These are phyloP conservation scores for Patella caerulea DNA, from an alignment of 2,888 invertebrate species.

Conservation along the genomic window DNA sequence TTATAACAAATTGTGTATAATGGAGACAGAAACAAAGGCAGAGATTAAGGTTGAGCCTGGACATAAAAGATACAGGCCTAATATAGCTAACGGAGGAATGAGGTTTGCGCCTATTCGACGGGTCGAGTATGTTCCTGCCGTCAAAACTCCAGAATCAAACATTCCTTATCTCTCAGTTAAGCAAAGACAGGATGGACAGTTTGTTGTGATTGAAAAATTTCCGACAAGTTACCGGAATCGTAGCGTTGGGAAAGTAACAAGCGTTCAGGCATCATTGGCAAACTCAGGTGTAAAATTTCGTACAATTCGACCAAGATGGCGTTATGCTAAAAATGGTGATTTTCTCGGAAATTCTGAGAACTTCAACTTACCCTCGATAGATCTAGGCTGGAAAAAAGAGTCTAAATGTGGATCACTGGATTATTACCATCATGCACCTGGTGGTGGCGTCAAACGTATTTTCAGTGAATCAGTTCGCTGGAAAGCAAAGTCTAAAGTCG, in stretches of 20 bases:
- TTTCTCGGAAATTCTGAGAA: neutral
- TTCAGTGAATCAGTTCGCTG: conserved; percentile 57
- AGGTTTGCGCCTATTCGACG: conserved; percentile 18
- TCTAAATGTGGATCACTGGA: conserved; percentile 53
- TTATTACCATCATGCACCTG: conserved; percentile 50
- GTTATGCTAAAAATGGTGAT: conserved; percentile 22
- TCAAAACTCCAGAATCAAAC: neutral
- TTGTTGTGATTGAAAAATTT: conserved; percentile 56
- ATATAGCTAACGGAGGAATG: neutral
- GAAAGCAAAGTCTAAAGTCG: conserved; percentile 88
- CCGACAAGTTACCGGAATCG: conserved; percentile 30
- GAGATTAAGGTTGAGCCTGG: neutral
- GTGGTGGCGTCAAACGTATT: conserved; percentile 49
- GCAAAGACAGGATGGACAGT: conserved; percentile 51
- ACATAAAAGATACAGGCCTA: neutral
- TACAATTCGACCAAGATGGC: conserved; percentile 37
- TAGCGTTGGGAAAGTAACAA: conserved; percentile 9
- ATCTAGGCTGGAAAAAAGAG: conserved; percentile 53
- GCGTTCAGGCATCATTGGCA: conserved; percentile 23
- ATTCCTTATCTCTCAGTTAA: conserved; percentile 50
- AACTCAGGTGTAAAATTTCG: conserved; percentile 32
- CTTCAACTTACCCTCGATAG: conserved; percentile 45
- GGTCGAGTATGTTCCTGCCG: conserved; percentile 11
- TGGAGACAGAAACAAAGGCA: neutral
- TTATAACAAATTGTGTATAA: neutral